A percentile compares a stretch with the other conserved stretches of the same genome.
Evolutionary conservation across 2,888 invertebrate species (phyloP).

Genomic region (Nasonia oneida): DNA sequence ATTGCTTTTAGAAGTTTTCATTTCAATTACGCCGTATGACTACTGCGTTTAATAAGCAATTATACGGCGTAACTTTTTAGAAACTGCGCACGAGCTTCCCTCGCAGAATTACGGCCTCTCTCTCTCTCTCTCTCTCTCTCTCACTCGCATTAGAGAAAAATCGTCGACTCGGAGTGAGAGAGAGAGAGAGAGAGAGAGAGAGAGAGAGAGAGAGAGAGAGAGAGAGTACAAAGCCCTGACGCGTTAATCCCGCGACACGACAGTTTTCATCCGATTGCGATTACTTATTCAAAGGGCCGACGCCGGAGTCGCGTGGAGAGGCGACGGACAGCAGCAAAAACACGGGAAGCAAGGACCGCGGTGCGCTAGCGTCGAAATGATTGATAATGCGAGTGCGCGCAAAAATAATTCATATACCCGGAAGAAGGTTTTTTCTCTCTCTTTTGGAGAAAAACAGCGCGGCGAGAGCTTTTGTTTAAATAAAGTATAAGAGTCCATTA

Average conservation of each 20-base stretch:
- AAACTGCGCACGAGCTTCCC: not conserved
- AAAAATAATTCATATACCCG: constrained; percentile 52
- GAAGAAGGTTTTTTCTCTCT: not conserved
- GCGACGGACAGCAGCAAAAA: constrained; percentile 24
- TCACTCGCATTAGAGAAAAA: not conserved
- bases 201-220: constrained; percentile 58
- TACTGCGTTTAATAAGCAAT: constrained; percentile 8
- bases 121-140: too few relatives aligned
- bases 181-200: constrained; percentile 43
- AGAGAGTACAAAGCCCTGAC: constrained; percentile 63
- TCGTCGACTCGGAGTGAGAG: not conserved
- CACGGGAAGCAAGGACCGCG: constrained; percentile 5
- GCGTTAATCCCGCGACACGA: constrained; percentile 68
- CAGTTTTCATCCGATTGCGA: constrained; percentile 73
- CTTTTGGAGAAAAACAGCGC: too few relatives aligned
- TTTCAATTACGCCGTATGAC: not conserved
- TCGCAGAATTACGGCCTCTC: not conserved
- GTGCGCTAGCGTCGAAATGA: constrained; percentile 66
- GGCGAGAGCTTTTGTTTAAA: too few relatives aligned
- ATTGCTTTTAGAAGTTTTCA: not conserved
- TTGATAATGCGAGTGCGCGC: constrained; percentile 73
- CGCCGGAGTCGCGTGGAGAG: not conserved
- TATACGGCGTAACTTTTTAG: not conserved
- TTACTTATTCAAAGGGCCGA: constrained; percentile 72
- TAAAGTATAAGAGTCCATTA: not conserved